A percentile compares a stretch with the other conserved stretches of the same genome.
Conservation (phyloP, 30 jellyfish, hydroid and myxozoan genomes). For the Chrysaora quinquecirrha region DNA sequence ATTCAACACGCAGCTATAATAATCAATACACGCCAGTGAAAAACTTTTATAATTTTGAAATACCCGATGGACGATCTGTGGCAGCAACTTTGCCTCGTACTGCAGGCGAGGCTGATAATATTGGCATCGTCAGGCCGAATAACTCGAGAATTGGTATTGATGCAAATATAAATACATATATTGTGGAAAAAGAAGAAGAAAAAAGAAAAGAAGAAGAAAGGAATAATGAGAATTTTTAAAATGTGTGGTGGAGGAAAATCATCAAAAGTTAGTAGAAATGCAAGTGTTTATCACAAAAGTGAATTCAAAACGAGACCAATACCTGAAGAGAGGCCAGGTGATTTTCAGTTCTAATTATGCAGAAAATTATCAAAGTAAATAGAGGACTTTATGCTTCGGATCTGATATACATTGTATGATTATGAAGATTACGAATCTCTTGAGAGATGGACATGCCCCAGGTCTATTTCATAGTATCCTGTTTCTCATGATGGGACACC, state of each 20-base stretch:
- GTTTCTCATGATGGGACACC: too few relatives aligned
- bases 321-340: slow-evolving; percentile 63
- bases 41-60: slow-evolving; percentile 64
- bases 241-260: slow-evolving; percentile 85
- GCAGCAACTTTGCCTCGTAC: slow-evolving; percentile 66
- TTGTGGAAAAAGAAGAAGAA: slow-evolving; percentile 29
- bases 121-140: slow-evolving; percentile 88
- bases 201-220: slow-evolving; percentile 76
- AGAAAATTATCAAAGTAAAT: too few relatives aligned
- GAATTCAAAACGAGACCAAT: slow-evolving; percentile 61
- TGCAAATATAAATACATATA: slow-evolving; percentile 58
- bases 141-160: slow-evolving; percentile 83
- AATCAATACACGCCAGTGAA: slow-evolving; percentile 73
- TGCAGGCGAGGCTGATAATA: slow-evolving; percentile 69
- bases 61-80: slow-evolving; percentile 74
- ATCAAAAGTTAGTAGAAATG: slow-evolving; percentile 46
- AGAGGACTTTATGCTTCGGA: too few relatives aligned
- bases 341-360: slow-evolving; percentile 15
- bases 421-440: too few relatives aligned
- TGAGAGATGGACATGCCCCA: too few relatives aligned
- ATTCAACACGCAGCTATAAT: slow-evolving; percentile 56
- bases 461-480: too few relatives aligned
- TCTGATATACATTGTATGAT: too few relatives aligned
- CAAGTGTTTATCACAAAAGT: slow-evolving; percentile 43
- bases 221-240: slow-evolving; percentile 73